Base-by-base conservation (phyloP, 2,113 vertebrate species). In the Prietella phreatophila region DNA sequence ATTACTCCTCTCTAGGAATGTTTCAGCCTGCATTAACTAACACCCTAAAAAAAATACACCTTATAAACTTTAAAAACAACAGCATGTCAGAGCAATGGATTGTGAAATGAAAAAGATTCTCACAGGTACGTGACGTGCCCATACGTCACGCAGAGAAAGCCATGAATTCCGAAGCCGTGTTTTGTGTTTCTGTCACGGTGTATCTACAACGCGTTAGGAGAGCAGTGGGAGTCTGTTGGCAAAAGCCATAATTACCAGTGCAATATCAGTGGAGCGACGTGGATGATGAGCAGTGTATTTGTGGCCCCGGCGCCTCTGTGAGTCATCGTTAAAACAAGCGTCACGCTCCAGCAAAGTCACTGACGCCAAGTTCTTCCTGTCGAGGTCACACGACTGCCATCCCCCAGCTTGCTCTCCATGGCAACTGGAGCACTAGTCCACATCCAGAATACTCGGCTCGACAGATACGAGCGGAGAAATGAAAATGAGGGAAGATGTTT, bases 161-260 rank as follows among this genome's bases (percentile, higher is more conserved):
- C 25, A 47, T 65, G 39, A 47, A 39, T 75, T 42, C 39, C 39
- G 4, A 42, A 42, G 39, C 39, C 39, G 15, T 20, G 25, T 36
- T 53, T 4, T 82, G 60, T 85, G n/a, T 86, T 33, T 86, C 39
- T 76, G 50, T 42, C 71, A 71, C 47, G 17, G 50, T 67, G 60
- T 81, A 89, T 87, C 87, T 90, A 91, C 85, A 88, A 89, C 91
- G 87, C 88, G 78, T 91, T 84, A 85, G 42, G 55, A 88, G 86
- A 90, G 87, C 91, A 84, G 89, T 9, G 60, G 56, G 88, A 81
- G 85, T 33, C 20, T 60, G 86, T 86, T 86, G 84, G 56, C 61
- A 88, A 88, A 88, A 87, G 90, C 79, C 85, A 87, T 90, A 87
- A 94, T 95, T 93, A 90, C 93, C 92, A 93, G 93, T 94, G 93